Evolutionary conservation across 2,113 vertebrate genomes (phyloP), one percentile per base, ranked within the genome.

Genomic region (Scomber colias): DNA sequence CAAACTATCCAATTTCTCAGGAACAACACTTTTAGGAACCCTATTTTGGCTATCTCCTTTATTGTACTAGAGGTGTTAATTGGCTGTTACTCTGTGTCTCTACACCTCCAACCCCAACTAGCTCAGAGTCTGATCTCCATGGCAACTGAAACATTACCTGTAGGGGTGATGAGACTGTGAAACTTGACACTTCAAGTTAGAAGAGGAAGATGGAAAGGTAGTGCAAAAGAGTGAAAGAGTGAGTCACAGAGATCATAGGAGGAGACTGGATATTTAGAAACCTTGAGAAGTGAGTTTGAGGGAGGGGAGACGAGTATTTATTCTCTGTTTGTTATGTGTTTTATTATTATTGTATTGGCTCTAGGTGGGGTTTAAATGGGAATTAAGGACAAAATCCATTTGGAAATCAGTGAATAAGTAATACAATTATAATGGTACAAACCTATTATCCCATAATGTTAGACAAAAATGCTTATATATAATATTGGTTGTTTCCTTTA

Each of bases 141-240:
- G 79, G 77, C 63, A 88, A 88, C 84, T 54, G 64, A 64, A 44
- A 80, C 57, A 63, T 72, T 40, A 75, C 69, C 69, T 81, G 71
- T 31, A 66, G 48, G 19, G 60, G 27, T 44, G 64, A 79, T 66
- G 31, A 69, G 48, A 62, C 6, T 27, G 40, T 21, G 24, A 68
- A 51, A 63, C 10, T 35, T 68, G 46, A 66, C 61, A 77, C 40
- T 45, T 68, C 3, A 78, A 75, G 51, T 81, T 50, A 21, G 21
- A 57, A 40, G 35, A 9, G 17, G 50, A 57, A 61, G 17, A 64
- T 15, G 13, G 21, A n/a, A 54, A 30, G 5, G 40, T n/a, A 24
- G 11, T n/a, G n/a, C 24, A 51, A 0, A 15, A 57, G 12, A 55
- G 30, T 14, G 19, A 40, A 27, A 17, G 35, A 45, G 16, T 0